These are phyloP conservation scores for Timema podura DNA, from an alignment of 2,888 invertebrate genomes.

Conservation along the genomic window DNA sequence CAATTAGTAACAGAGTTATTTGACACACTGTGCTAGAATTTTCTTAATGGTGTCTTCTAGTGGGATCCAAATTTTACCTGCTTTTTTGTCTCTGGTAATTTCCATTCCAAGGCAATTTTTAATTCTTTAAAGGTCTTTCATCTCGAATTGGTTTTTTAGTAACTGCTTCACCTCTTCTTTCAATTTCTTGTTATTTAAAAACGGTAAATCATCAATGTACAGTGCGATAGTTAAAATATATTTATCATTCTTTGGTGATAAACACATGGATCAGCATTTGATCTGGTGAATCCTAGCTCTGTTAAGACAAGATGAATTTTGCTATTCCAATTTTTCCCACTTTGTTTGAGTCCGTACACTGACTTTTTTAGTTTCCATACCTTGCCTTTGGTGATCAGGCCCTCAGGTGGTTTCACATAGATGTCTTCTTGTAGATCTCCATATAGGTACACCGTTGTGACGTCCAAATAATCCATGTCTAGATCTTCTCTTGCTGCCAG, in stretches of 20 bases:
- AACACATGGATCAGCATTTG: background rate
- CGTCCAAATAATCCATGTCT: too few relatives aligned
- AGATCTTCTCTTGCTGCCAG: too few relatives aligned
- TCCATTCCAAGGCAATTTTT: constrained; percentile 7
- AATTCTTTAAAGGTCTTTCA: too few relatives aligned
- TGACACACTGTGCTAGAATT: constrained; percentile 3
- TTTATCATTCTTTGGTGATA: background rate
- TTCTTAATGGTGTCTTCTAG: constrained; percentile 14
- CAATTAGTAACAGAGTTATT: background rate
- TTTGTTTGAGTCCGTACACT: constrained; percentile 20
- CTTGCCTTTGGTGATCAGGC: too few relatives aligned
- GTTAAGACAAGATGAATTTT: background rate
- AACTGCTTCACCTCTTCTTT: too few relatives aligned
- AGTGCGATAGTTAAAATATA: background rate
- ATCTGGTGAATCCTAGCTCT: background rate
- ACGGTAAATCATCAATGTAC: background rate
- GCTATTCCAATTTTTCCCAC: constrained; percentile 15
- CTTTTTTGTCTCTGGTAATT: background rate
- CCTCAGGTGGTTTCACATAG: too few relatives aligned
- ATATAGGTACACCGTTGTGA: too few relatives aligned
- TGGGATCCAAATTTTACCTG: background rate
- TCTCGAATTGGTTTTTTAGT: too few relatives aligned
- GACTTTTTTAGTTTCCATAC: constrained; percentile 18
- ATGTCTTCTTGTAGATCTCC: too few relatives aligned
- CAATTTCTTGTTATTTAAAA: background rate